Conservation (phyloP, 1,140 invertebrate species). For the Tribolium castaneum region DNA sequence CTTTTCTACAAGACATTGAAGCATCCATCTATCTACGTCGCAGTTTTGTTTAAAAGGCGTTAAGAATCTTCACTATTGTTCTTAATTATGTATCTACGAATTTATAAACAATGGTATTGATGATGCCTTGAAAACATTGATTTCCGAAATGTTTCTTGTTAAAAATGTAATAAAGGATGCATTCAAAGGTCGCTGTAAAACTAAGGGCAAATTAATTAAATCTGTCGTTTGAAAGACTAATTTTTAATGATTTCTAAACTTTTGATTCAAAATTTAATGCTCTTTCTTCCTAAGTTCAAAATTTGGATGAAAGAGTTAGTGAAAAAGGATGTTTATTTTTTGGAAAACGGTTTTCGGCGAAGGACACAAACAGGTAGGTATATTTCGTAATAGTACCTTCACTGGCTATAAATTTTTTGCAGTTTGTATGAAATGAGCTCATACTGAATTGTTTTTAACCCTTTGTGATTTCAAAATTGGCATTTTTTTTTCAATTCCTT, state of each 20-base stretch:
- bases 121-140: slow-evolving; percentile 28
- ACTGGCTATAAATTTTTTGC: too few relatives aligned
- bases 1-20: not conserved
- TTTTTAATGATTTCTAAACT: not conserved
- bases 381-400: too few relatives aligned
- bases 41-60: not conserved
- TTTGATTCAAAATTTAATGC: too few relatives aligned
- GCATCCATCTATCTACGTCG: not conserved
- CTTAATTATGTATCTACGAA: slow-evolving; percentile 8
- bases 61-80: not conserved
- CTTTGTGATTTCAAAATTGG: too few relatives aligned
- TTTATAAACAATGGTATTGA: slow-evolving; percentile 10
- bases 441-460: too few relatives aligned
- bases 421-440: too few relatives aligned
- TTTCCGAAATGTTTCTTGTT: slow-evolving; percentile 11
- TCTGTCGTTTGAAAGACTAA: not conserved
- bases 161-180: not conserved
- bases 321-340: too few relatives aligned
- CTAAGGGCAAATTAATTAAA: slow-evolving; percentile 20
- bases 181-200: not conserved
- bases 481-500: too few relatives aligned
- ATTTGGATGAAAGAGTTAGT: too few relatives aligned
- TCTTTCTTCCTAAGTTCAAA: too few relatives aligned
- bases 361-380: too few relatives aligned
- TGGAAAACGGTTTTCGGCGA: too few relatives aligned